Evolutionary conservation across 2,888 invertebrate genomes (phyloP).

Genomic region (Drepanosiphum platanoidis): DNA sequence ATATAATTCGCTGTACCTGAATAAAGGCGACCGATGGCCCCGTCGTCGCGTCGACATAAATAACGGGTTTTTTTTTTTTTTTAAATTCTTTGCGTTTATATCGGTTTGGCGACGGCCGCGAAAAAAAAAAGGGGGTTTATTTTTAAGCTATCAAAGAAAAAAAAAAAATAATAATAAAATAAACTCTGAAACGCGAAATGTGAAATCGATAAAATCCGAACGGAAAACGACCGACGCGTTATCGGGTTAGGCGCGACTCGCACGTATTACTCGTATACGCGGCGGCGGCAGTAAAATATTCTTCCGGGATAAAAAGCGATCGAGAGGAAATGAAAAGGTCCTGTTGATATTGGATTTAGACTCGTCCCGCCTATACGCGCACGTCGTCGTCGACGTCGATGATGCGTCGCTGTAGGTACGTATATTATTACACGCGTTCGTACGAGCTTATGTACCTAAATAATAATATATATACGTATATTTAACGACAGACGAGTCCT

Average conservation of each 20-base stretch:
- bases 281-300: constrained; percentile 15
- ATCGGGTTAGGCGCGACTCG: constrained; percentile 16
- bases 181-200: constrained; percentile 14
- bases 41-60: not conserved
- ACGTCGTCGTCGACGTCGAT: not conserved
- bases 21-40: too few species aligned
- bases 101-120: not conserved
- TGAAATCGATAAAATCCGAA: constrained; percentile 52
- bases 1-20: too few species aligned
- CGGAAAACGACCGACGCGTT: constrained; percentile 44
- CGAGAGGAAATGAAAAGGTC: constrained; percentile 53
- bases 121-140: not conserved
- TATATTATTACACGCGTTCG: not conserved
- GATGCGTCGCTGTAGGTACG: not conserved
- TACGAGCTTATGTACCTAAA: not conserved
- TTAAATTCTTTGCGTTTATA: not conserved
- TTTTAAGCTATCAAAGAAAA: not conserved
- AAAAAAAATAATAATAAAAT: constrained; percentile 3
- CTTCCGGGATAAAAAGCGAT: constrained; percentile 33
- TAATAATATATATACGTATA: too few species aligned
- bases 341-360: constrained; percentile 44
- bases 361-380: not conserved
- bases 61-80: not conserved
- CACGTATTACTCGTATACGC: not conserved
- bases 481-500: not conserved